phyloP scores from a whole-genome alignment of 1,140 invertebrate genomes.

The Pentalonia nigronervosa region DNA sequence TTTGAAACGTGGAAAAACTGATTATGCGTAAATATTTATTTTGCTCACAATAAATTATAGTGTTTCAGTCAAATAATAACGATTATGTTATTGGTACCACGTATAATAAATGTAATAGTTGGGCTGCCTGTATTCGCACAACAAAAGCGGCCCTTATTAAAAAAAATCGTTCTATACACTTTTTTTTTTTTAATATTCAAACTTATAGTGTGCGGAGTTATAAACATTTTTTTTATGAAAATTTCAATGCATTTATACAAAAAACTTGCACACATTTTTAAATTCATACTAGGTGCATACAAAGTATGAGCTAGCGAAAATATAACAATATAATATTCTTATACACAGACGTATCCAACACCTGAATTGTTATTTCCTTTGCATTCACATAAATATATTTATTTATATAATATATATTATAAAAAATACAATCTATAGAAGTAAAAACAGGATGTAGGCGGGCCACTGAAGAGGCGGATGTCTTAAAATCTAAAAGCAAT shows the following conservation, averaged over 20 bases:
- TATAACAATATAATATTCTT: background rate
- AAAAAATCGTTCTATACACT: background rate
- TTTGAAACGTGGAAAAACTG: background rate
- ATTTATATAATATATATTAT: background rate
- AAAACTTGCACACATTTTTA: background rate
- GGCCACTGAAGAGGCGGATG: background rate
- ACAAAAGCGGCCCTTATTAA: background rate
- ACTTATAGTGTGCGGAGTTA: background rate
- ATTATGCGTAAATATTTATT: constrained; percentile 23
- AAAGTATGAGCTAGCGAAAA: background rate
- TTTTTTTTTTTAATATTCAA: background rate
- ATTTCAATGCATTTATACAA: background rate
- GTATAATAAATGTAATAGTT: background rate
- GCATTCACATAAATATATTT: background rate
- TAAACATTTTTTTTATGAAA: background rate
- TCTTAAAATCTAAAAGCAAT: no score
- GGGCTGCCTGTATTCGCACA: background rate
- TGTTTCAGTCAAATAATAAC: background rate
- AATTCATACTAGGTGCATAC: background rate
- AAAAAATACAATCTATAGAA: background rate
- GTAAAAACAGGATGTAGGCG: background rate
- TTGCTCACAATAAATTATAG: background rate
- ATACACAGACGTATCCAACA: background rate
- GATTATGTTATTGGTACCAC: background rate
- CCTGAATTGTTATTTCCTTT: background rate